Base-by-base conservation (phyloP, 1,140 invertebrate genomes). In the Manduca sexta region DNA sequence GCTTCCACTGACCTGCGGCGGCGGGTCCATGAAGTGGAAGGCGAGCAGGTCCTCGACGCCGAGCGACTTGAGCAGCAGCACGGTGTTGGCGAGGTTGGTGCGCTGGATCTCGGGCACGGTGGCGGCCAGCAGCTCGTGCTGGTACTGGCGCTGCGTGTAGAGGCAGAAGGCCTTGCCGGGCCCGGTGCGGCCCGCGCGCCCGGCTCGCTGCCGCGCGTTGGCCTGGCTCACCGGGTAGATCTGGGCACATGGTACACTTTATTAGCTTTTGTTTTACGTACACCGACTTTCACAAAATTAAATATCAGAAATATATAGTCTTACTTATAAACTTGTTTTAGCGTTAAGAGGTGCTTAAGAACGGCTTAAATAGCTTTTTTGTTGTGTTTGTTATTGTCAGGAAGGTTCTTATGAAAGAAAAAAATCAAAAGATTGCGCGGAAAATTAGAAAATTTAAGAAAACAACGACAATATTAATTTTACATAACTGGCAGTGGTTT, bases 21-120 rank as follows among this genome's bases (percentile, higher is more conserved):
- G 98, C 8, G 98, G 97, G 79, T 99, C 98, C 98, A 99, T 99
- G 68, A 99, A 99, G 79, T 99, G 98, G 80, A 99, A 99, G 44
- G 97, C 95, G 13, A 99, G 81, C 11, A 99, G 87, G 87, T 99
- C 96, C 65, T 99, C 94, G 1, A 99, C 98, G 2, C 96, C 95
- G 1, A 99, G 84, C 0, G 97, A 98, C 83, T 99, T 99, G 0
- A 99, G 85, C 15, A 99, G 81, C 6, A 99, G 81, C n/a, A 99
- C 97, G 0, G 98, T 99, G 78, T 99, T 99, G 1, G 98, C 96
- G 33, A 99, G 87, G 87, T 99, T 99, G 0, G 98, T 99, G 38
- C 98, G 86, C 84, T 99, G 98, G 57, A 99, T 99, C 88, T 99
- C 98, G 1, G 98, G 98, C 17, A 99, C 97, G 1, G 98, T 99